Evolutionary conservation across 2,113 vertebrate genomes (phyloP), one percentile per base, ranked within the genome.

Genomic region (Corythornis madagascariensis): DNA sequence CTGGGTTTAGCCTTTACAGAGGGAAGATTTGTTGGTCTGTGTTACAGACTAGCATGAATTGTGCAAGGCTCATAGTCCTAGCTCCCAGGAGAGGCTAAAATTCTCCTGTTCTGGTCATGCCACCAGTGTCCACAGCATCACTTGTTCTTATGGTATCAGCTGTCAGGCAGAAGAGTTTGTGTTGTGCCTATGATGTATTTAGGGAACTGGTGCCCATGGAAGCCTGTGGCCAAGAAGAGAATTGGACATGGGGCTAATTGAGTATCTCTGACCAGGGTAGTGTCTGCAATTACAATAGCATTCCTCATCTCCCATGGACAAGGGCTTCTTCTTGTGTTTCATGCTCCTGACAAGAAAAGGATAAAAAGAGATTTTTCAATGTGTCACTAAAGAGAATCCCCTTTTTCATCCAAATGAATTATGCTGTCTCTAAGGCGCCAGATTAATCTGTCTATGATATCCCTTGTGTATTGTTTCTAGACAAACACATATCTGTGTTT

Each of bases 391-490:
- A 75, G 91, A 94, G 75, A 92, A 88, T 89, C 75, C 83, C 26
- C 79, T 77, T 95, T 50, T 77, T 91, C 90, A 83, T 92, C 79
- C 92, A 86, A 94, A 93, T 92, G 86, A 93, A 92, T 92, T 92
- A 83, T 59, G 28, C 88, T 92, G 93, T 91, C 93, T 92, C 83
- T 26, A 77, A 89, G 92, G 88, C 21, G 48, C 82, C 93, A 91
- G 88, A 95, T 96, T 92, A 92, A 94, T 95, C 94, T 91, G 92
- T 86, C 93, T 93, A 15, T 80, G 72, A 63, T 80, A 80, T 80
- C 82, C 72, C 90, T 74, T 15, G 43, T 79, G 90, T 74, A 24
- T 77, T 89, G 42, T 86, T 88, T 86, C 86, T 89, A 86, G 88
- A 86, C 72, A 71, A 72, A 74, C 73, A 71, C 61, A 28, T 86